Conservation (phyloP, 2,113 vertebrate genomes). For the Ammodytes dubius region DNA sequence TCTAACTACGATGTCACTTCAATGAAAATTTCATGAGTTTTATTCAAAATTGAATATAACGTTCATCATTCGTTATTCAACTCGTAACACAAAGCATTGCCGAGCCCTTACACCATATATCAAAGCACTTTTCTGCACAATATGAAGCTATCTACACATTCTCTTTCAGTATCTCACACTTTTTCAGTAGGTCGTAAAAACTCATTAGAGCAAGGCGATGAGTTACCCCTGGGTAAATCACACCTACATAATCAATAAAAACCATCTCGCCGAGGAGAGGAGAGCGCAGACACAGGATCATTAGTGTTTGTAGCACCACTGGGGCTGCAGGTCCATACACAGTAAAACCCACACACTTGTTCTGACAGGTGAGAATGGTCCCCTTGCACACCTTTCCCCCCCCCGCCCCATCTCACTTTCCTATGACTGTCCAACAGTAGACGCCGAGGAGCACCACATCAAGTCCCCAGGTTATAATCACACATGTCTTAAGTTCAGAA, state of each 20-base stretch:
- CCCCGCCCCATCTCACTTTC: constrained; percentile 65
- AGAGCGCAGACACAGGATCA: constrained; percentile 70
- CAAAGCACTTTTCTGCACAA: background rate
- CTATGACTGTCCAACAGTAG: constrained; percentile 74
- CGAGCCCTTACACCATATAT: constrained; percentile 1
- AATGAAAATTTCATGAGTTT: background rate
- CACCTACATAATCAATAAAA: constrained; percentile 78
- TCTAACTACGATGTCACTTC: background rate
- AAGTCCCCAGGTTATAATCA: constrained; percentile 84
- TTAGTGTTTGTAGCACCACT: constrained; percentile 66
- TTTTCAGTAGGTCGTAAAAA: constrained; percentile 26
- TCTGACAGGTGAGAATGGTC: constrained; percentile 89
- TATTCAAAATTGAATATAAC: background rate
- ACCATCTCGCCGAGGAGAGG: constrained; percentile 21
- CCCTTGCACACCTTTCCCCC: constrained; percentile 66
- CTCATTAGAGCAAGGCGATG: constrained; percentile 19
- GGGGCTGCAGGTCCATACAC: constrained; percentile 63
- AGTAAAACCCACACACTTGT: constrained; percentile 81
- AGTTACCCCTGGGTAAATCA: constrained; percentile 33
- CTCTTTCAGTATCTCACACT: constrained; percentile 47
- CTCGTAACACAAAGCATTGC: constrained; percentile 11
- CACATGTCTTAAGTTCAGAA: constrained; percentile 63
- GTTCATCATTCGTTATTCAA: background rate
- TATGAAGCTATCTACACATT: constrained; percentile 21
- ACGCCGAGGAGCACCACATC: constrained; percentile 77